A percentile compares a stretch with the other conserved stretches of the same genome.
Conservation (phyloP, 2,113 vertebrate species). For the Sciurus niger region DNA sequence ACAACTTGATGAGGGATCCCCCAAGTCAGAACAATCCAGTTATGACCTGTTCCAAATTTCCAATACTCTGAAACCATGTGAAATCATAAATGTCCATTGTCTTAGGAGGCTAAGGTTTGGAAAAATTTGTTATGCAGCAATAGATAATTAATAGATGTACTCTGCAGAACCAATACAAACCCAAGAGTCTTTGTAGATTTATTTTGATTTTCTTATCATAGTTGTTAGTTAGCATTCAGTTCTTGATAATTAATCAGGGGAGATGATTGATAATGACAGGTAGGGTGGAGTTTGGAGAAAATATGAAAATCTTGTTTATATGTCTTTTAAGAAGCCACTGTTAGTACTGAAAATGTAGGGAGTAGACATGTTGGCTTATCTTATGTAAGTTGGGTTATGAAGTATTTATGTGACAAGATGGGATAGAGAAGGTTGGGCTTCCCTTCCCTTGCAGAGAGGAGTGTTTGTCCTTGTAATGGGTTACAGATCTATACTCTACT, state of each 20-base stretch:
- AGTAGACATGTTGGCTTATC: neutral
- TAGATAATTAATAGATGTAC: neutral
- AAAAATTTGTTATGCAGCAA: neutral
- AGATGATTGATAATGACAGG: too few relatives aligned
- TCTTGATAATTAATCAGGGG: neutral
- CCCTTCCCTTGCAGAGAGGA: neutral
- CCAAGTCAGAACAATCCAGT: neutral
- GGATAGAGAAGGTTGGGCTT: neutral
- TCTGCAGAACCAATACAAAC: neutral
- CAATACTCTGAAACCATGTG: neutral
- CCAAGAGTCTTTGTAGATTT: neutral
- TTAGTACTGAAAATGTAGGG: neutral
- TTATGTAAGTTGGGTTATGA: neutral
- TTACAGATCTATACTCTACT: neutral
- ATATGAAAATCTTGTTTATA: slow-evolving; percentile 27
- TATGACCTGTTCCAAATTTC: neutral
- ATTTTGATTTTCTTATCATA: neutral
- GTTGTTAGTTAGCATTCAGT: neutral
- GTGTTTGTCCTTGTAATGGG: slow-evolving; percentile 12
- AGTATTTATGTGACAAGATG: slow-evolving; percentile 17
- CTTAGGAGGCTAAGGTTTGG: neutral
- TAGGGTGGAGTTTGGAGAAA: neutral
- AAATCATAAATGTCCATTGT: neutral
- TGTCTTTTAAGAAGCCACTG: neutral
- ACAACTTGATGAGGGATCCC: neutral